A percentile compares a stretch with the other conserved stretches of the same genome.
phyloP scores from a whole-genome alignment of 1,140 invertebrate genomes.

The Musca domestica region DNA sequence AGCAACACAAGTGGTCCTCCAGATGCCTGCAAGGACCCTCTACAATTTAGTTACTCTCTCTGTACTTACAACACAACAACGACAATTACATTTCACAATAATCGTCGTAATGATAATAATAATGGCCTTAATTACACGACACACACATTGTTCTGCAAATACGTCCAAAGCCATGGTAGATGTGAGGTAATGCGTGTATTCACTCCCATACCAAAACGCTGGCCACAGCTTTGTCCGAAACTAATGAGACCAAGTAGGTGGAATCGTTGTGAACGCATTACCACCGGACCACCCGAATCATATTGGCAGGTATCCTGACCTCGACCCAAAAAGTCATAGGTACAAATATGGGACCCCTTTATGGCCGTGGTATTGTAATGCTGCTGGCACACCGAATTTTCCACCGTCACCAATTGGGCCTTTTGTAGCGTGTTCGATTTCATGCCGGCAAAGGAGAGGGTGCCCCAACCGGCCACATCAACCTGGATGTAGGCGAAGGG shows the following conservation, averaged over 20 bases:
- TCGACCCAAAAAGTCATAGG: conserved; percentile 35
- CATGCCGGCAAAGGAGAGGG: conserved; percentile 35
- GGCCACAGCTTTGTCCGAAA: conserved; percentile 61
- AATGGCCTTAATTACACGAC: conserved; percentile 25
- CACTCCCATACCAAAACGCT: conserved; percentile 58
- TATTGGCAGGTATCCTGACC: conserved; percentile 47
- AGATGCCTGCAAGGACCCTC: background rate
- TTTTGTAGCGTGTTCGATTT: conserved; percentile 47
- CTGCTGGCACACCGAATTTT: conserved; percentile 31
- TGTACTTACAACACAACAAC: background rate
- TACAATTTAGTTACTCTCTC: background rate
- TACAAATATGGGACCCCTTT: conserved; percentile 35
- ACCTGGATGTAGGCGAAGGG: conserved; percentile 33
- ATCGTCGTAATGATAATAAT: background rate
- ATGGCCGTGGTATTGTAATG: conserved; percentile 35
- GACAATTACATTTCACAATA: background rate
- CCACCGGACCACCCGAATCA: conserved; percentile 49
- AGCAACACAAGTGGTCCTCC: background rate
- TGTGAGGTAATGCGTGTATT: conserved; percentile 69
- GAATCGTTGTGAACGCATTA: conserved; percentile 31
- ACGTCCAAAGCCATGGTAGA: conserved; percentile 62
- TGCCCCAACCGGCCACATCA: conserved; percentile 46
- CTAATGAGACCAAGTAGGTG: conserved; percentile 63
- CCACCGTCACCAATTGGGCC: conserved; percentile 35
- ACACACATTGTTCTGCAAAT: conserved; percentile 34